Conservation (phyloP, 2,888 invertebrate species). For the Clostera curtula region DNA sequence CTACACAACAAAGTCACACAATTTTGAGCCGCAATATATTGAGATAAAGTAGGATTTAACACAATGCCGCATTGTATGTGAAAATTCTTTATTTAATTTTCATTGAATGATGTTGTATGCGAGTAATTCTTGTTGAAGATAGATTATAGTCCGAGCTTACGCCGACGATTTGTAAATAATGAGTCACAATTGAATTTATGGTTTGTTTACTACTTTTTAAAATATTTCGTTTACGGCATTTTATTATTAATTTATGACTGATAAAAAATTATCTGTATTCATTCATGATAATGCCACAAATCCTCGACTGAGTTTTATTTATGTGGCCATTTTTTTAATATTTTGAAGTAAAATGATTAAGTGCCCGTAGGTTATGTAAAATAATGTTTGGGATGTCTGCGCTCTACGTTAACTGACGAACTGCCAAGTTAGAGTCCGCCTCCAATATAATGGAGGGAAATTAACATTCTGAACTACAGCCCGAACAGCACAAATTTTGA, state of each 20-base stretch:
- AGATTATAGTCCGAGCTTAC: conserved; percentile 26
- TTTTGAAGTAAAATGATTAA: no score
- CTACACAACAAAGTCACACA: conserved; percentile 19
- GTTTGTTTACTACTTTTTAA: conserved; percentile 18
- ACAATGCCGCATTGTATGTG: conserved; percentile 26
- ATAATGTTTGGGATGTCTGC: no score
- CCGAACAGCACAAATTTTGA: no score
- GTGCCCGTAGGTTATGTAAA: no score
- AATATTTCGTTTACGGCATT: conserved; percentile 9
- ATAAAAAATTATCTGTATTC: neutral
- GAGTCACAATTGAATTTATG: conserved; percentile 14
- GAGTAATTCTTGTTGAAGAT: conserved; percentile 36
- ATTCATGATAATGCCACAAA: no score
- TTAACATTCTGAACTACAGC: no score
- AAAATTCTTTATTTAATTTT: conserved; percentile 47
- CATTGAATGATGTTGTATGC: conserved; percentile 41
- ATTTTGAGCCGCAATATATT: conserved; percentile 28
- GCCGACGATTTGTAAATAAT: conserved; percentile 44
- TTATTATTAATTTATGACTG: conserved; percentile 16
- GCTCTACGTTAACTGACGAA: no score
- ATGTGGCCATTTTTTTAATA: no score
- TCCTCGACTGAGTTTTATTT: no score
- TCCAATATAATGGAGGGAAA: no score
- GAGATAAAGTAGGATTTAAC: conserved; percentile 25
- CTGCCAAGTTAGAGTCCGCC: no score